Percentiles rank a stretch among this genome's conserved stretches.
These are phyloP conservation scores for Uropsilus gracilis DNA, from an alignment of 2,113 vertebrate species.

Conservation along the genomic window DNA sequence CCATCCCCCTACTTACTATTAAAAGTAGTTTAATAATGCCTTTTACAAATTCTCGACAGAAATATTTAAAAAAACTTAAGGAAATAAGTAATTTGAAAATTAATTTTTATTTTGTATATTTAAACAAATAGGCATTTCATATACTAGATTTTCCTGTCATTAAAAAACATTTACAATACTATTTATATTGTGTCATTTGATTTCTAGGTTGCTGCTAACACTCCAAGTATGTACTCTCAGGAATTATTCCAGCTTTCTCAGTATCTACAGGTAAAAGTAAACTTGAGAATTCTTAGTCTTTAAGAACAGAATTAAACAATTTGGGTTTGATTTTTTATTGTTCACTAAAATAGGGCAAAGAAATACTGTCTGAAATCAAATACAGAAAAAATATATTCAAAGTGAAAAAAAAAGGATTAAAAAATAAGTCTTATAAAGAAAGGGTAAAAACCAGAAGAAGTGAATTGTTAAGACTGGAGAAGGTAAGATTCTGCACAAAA, in stretches of 20 bases:
- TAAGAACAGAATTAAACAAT: conserved; percentile 36
- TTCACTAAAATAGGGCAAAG: conserved; percentile 26
- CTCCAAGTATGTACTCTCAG: conserved; percentile 99
- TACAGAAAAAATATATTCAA: conserved; percentile 34
- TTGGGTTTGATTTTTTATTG: conserved; percentile 48
- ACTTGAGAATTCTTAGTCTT: conserved; percentile 64
- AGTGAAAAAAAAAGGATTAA: conserved; percentile 19
- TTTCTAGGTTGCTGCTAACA: conserved; percentile 96
- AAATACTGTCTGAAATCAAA: neutral
- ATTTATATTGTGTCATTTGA: conserved; percentile 46
- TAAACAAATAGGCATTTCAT: conserved; percentile 45
- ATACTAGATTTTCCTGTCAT: conserved; percentile 54
- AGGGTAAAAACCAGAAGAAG: neutral
- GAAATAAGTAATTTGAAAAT: conserved; percentile 24
- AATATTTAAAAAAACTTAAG: conserved; percentile 47
- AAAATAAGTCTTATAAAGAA: conserved; percentile 15
- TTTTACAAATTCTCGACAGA: conserved; percentile 43
- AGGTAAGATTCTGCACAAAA: neutral
- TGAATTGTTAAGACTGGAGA: conserved; percentile 39
- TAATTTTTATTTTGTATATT: conserved; percentile 28
- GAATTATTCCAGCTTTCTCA: conserved; percentile 99
- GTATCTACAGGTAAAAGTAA: conserved; percentile 96
- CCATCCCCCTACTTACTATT: neutral
- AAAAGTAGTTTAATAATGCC: neutral
- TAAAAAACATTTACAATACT: neutral